Evolutionary conservation across 1,140 invertebrate species (phyloP), one percentile per base, ranked within the genome.

Genomic region (Eumaeus atala): DNA sequence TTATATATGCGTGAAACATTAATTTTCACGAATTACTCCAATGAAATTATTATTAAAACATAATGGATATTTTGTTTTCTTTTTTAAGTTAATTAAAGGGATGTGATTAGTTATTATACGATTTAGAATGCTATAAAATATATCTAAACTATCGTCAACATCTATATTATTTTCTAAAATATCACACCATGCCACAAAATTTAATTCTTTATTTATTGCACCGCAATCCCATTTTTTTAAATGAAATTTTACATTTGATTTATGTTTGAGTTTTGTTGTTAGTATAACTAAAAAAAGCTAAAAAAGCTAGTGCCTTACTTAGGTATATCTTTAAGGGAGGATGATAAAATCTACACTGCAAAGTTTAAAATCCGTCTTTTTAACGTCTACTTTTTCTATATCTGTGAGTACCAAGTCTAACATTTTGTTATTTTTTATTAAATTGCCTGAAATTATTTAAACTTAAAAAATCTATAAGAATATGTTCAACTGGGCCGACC

Each of bases 11-110:
- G 21, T 28, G 9, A 38, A 38, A 38, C 37, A 38, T 38, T 38
- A 9, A 4, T 38, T 38, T 38, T 38, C 37, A 1, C 37, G 37
- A 38, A 38, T 38, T 12, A 9, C 12, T 38, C 17, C 28, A 4
- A 48, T 48, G 21, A 48, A 18, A 17, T 5, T 21, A 11, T 33
- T 48, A 12, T 16, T 28, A n/a, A 48, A 48, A 17, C 47, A 48
- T 28, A 48, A 6, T 4, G 47, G 47, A 48, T n/a, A 48, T 28
- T 48, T 48, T 11, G 47, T 28, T 18, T 48, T 1, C 10, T 3
- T 18, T 9, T 17, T 42, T 6, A 12, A 1, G 1, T 16, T 3
- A 5, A 12, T 9, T 42, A 16, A 16, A 8, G 40, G 40, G 9
- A 42, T 14, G 16, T 42, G 40, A 3, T 5, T 17, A 16, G 14